Evolutionary conservation across 1,140 invertebrate genomes (phyloP).

Genomic region (Meloidogyne exigua): DNA sequence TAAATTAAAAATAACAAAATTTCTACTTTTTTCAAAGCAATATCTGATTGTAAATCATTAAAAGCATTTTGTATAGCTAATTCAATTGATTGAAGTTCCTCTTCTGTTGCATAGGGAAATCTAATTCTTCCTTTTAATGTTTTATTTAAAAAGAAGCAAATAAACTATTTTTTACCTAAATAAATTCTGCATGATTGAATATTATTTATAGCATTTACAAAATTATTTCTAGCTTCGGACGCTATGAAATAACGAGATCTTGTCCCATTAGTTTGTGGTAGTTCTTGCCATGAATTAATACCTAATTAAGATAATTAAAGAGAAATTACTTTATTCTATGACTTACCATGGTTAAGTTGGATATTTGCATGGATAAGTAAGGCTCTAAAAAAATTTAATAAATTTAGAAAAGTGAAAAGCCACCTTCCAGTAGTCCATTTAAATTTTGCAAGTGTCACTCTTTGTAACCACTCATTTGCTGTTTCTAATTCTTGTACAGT

Average conservation of each 20-base stretch:
- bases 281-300: conserved; percentile 66
- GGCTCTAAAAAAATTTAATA: conserved; percentile 55
- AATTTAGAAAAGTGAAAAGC: background rate
- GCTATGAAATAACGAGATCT: conserved; percentile 66
- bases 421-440: conserved; percentile 68
- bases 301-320: background rate
- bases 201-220: conserved; percentile 70
- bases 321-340: background rate
- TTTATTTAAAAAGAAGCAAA: background rate
- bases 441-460: conserved; percentile 68
- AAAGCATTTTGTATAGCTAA: conserved; percentile 69
- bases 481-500: conserved; percentile 69
- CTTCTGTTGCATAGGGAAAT: conserved; percentile 70
- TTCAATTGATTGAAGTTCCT: conserved; percentile 68
- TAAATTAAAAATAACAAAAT: too few species aligned
- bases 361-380: conserved; percentile 67
- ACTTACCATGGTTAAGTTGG: conserved; percentile 65
- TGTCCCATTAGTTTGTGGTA: conserved; percentile 62
- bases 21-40: conserved; percentile 64
- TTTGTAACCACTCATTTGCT: conserved; percentile 67
- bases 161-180: conserved; percentile 64
- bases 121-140: conserved; percentile 63
- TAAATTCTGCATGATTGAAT: conserved; percentile 69
- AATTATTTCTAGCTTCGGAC: conserved; percentile 69
- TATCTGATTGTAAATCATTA: conserved; percentile 68